A percentile compares a stretch with the other conserved stretches of the same genome.
phyloP scores from a whole-genome alignment of 2,888 invertebrate species.

The Imbricaverruca yamaguchii region DNA sequence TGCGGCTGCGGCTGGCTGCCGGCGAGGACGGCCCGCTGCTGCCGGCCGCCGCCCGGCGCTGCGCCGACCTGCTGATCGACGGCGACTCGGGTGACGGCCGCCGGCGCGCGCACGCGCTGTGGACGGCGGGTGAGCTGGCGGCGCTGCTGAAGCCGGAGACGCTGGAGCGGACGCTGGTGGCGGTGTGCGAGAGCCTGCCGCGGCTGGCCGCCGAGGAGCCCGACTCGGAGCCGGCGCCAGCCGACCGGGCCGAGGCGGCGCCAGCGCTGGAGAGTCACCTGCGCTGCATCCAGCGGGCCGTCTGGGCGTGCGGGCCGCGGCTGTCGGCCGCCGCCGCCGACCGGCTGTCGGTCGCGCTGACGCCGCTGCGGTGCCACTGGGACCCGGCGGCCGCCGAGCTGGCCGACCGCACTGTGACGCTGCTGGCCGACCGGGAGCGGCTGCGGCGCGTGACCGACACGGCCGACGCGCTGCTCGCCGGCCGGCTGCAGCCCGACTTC shows the following conservation, averaged over 20 bases:
- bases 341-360: background rate
- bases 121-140: background rate
- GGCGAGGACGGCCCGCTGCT: background rate
- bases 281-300: background rate
- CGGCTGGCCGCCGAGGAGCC: background rate
- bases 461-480: background rate
- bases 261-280: background rate
- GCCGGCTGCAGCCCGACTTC: background rate
- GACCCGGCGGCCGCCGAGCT: conserved; percentile 7
- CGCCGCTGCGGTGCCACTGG: background rate
- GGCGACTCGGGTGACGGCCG: background rate
- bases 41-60: background rate
- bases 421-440: background rate
- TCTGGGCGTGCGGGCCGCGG: background rate
- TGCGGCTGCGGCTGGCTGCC: background rate
- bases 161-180: background rate
- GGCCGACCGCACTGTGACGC: background rate
- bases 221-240: background rate
- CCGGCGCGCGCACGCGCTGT: background rate
- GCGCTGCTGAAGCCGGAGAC: background rate
- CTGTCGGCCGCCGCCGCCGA: background rate
- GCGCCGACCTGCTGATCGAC: background rate
- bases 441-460: background rate
- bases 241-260: background rate
- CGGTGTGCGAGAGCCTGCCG: background rate